Evolutionary conservation across 2,113 vertebrate species (phyloP), one percentile per base, ranked within the genome.

Genomic region (Lasiurus borealis): DNA sequence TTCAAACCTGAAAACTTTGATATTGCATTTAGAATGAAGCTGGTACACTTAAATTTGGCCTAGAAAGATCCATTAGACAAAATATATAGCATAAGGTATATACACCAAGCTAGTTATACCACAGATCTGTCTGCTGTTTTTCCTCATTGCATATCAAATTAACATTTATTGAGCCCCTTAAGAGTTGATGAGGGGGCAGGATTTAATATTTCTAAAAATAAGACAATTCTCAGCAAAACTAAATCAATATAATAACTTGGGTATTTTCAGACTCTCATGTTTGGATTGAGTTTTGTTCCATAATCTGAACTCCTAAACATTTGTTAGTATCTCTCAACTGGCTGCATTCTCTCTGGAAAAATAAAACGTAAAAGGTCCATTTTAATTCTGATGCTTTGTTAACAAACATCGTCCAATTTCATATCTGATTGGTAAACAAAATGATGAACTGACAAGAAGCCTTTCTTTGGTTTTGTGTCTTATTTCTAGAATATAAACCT

Each of bases 1-100:
- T 90, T 93, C 87, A 71, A 94, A 85, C 40, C 23, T 90, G 68
- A 90, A 90, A 91, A 77, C 18, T 54, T 77, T 77, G 76, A 85
- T 81, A 72, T 14, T 90, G 15, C 40, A 75, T 83, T 75, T 88
- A 83, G 23, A 94, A 96, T 66, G 27, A 92, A 89, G 44, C 31
- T 87, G 46, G 29, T 93, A 46, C 15, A 91, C 66, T 64, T 93
- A 88, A 92, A 93, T 76, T 72, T 95, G 23, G 14, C 59, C 52
- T 97, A 46, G 64, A 81, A 40, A 46, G 8, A 31, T 68, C 44
- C n/a, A 76, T 50, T 73, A 91, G 23, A 64, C 15, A 92, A 91
- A 84, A 68, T 36, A 93, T 69, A 59, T 1, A 44, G 10, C 8
- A 44, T 77, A 68, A 57, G 5, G 10, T 8, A 71, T 54, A 14